phyloP scores from a whole-genome alignment of 2,888 invertebrate genomes.

The Lithophane socia region DNA sequence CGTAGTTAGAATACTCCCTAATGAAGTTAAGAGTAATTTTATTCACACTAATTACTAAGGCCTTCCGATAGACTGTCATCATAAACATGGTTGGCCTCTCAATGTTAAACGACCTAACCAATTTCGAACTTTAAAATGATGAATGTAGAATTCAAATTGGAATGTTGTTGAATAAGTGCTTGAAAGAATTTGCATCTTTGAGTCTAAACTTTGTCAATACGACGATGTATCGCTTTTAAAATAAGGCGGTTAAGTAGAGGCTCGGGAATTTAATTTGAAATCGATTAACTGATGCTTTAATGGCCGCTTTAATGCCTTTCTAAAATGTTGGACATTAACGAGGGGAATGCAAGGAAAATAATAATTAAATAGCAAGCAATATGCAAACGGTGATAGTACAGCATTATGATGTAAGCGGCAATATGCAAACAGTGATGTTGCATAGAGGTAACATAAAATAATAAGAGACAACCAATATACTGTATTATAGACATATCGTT shows the following conservation, averaged over 20 bases:
- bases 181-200: slow-evolving; percentile 51
- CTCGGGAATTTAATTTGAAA: slow-evolving; percentile 45
- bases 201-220: slow-evolving; percentile 39
- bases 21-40: slow-evolving; percentile 67
- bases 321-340: neutral
- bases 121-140: slow-evolving; percentile 45
- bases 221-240: slow-evolving; percentile 47
- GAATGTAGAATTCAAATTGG: slow-evolving; percentile 26
- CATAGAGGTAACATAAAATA: neutral
- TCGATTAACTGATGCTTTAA: slow-evolving; percentile 41
- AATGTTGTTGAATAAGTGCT: slow-evolving; percentile 26
- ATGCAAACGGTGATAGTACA: too few species aligned
- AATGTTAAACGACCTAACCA: slow-evolving; percentile 21
- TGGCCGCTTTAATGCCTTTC: slow-evolving; percentile 19
- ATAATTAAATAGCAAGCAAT: neutral
- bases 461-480: neutral
- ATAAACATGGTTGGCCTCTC: slow-evolving; percentile 48
- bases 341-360: neutral
- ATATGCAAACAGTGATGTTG: neutral
- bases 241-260: slow-evolving; percentile 15
- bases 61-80: slow-evolving; percentile 59
- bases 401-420: too few species aligned
- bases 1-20: slow-evolving; percentile 51
- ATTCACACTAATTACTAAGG: slow-evolving; percentile 63
- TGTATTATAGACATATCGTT: too few species aligned